Evolutionary conservation across 2,888 invertebrate species (phyloP).

Genomic region (Pegoplata infirma): DNA sequence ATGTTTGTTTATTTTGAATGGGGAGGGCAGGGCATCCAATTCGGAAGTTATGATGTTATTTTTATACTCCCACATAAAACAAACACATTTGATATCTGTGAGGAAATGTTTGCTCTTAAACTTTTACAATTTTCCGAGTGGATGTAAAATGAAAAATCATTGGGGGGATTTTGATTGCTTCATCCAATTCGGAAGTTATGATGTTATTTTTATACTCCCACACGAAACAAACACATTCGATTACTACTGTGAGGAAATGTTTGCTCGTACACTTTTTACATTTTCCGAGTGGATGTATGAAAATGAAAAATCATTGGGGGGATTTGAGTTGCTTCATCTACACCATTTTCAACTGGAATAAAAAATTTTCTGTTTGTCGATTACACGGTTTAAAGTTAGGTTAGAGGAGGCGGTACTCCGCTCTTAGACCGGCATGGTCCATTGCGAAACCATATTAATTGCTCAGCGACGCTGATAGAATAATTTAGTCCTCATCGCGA

Average conservation of each 20-base stretch:
- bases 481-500: too few species aligned
- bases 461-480: too few species aligned
- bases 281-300: not conserved
- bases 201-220: not conserved
- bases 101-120: not conserved
- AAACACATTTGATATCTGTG: not conserved
- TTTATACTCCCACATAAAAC: not conserved
- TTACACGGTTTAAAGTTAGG: too few species aligned
- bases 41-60: not conserved
- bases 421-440: too few species aligned
- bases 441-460: too few species aligned
- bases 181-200: not conserved
- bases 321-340: too few species aligned
- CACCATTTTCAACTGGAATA: too few species aligned
- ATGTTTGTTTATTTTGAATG: not conserved
- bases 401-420: too few species aligned
- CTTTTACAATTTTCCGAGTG: not conserved
- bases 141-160: not conserved
- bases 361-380: too few species aligned
- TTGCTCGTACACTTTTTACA: not conserved
- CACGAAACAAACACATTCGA: not conserved
- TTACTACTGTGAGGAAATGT: not conserved
- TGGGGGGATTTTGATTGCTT: too few species aligned
- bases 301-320: not conserved
- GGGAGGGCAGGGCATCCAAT: too few species aligned